These are phyloP conservation scores for Callocephalon fimbriatum DNA, from an alignment of 2,113 vertebrate genomes.

Conservation along the genomic window DNA sequence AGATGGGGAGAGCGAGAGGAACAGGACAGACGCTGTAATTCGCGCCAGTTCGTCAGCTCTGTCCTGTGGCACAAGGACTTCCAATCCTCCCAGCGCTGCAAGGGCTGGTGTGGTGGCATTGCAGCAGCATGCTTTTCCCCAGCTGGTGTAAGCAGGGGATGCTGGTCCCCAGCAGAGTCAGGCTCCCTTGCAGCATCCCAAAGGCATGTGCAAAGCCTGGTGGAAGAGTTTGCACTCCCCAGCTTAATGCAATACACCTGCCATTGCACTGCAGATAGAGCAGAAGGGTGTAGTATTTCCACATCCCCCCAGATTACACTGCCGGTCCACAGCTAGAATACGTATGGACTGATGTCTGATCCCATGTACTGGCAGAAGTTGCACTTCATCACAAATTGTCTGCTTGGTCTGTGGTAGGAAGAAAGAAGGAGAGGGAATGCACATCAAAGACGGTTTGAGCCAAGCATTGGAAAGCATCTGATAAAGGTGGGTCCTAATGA, in stretches of 20 bases:
- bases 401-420: neutral
- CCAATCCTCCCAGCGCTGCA: fast-evolving
- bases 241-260: neutral
- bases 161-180: neutral
- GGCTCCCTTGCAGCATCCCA: neutral
- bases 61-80: neutral
- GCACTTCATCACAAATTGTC: neutral
- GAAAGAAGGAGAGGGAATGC: neutral
- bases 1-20: neutral
- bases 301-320: neutral
- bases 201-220: neutral
- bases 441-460: neutral
- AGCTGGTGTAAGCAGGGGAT: fast-evolving
- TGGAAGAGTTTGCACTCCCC: neutral
- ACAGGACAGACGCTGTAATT: neutral
- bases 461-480: neutral
- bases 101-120: fast-evolving
- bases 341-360: fast-evolving
- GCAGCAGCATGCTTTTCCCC: neutral
- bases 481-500: neutral
- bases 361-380: neutral
- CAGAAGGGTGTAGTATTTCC: neutral
- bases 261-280: neutral
- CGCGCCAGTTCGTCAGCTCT: neutral
- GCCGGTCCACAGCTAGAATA: neutral